Conservation (phyloP, 2,113 vertebrate genomes). For the Oplegnathus fasciatus region DNA sequence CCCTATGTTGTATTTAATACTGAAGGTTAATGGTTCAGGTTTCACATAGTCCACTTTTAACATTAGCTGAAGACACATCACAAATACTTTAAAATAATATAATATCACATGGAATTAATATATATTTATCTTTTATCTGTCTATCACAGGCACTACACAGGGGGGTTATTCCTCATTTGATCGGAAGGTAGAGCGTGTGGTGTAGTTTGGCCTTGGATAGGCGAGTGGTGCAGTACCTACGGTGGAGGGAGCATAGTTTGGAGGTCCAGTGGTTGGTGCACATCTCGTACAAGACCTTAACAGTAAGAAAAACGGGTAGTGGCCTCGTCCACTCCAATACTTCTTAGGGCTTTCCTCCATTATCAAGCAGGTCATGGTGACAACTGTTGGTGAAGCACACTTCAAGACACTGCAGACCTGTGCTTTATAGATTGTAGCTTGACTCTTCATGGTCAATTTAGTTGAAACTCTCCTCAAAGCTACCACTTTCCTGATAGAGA, state of each 20-base stretch:
- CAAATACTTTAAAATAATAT: not conserved
- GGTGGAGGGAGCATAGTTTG: not conserved
- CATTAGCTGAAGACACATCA: not conserved
- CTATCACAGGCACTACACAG: not conserved
- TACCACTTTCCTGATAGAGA: not conserved
- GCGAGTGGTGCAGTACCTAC: not conserved
- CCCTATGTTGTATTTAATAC: not conserved
- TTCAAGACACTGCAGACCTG: not conserved
- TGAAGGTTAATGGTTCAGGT: conserved; percentile 13
- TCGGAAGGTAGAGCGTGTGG: not conserved
- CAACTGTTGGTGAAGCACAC: not conserved
- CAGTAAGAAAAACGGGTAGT: not conserved
- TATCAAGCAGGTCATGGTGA: not conserved
- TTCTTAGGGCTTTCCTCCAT: not conserved
- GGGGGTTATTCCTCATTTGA: not conserved
- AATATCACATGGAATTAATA: not conserved
- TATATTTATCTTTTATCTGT: not conserved
- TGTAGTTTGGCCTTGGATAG: not conserved
- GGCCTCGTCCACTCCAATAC: not conserved
- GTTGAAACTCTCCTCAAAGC: not conserved
- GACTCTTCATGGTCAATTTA: not conserved
- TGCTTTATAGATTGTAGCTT: not conserved
- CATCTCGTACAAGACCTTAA: not conserved
- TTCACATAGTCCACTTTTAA: conserved; percentile 10
- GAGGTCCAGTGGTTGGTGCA: not conserved